Evolutionary conservation across 2,797 vertebrate genomes (phyloP).

Genomic region (Emys orbicularis): DNA sequence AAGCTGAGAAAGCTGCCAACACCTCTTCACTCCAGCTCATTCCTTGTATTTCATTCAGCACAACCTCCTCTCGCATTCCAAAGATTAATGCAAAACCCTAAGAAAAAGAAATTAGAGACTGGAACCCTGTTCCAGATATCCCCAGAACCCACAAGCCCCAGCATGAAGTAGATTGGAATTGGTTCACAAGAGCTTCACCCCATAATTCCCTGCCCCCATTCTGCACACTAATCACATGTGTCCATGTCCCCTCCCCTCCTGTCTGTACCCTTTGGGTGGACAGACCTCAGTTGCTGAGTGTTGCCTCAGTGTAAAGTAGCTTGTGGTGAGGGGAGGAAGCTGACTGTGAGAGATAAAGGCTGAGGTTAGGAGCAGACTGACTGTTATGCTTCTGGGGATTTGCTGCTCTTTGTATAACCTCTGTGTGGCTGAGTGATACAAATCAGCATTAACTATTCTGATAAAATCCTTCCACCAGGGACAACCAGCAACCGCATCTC

Average conservation of each 20-base stretch:
- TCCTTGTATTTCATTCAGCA: slow-evolving; percentile 44
- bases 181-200: neutral
- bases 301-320: slow-evolving; percentile 60
- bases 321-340: slow-evolving; percentile 80
- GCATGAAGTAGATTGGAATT: neutral
- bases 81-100: neutral
- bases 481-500: slow-evolving; percentile 50
- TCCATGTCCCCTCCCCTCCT: slow-evolving; percentile 28
- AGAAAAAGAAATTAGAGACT: neutral
- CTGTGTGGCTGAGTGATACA: slow-evolving; percentile 73
- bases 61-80: neutral
- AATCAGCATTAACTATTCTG: slow-evolving; percentile 72
- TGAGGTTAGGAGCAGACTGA: slow-evolving; percentile 77
- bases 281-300: slow-evolving; percentile 47
- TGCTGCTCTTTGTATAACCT: slow-evolving; percentile 80
- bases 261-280: slow-evolving; percentile 42
- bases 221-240: neutral
- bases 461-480: slow-evolving; percentile 63
- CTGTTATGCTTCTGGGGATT: slow-evolving; percentile 75
- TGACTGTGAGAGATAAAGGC: slow-evolving; percentile 84
- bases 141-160: neutral
- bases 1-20: slow-evolving; percentile 26
- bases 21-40: slow-evolving; percentile 23
- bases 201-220: neutral
- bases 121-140: neutral